A percentile compares a stretch with the other conserved stretches of the same genome.
phyloP scores from a whole-genome alignment of 1,140 invertebrate species.

The Cepaea nemoralis region DNA sequence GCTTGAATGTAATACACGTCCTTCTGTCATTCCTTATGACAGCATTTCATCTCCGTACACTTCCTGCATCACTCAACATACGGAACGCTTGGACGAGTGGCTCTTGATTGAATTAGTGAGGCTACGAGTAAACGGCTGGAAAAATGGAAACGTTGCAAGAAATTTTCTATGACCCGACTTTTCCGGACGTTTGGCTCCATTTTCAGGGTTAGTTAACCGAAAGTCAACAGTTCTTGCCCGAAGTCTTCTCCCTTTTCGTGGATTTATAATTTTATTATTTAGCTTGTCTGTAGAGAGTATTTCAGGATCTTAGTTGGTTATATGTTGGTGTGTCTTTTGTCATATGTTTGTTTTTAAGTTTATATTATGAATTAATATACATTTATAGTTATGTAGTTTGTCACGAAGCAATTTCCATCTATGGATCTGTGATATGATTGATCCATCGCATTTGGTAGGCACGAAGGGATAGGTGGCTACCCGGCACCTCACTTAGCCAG shows the following conservation, averaged over 20 bases:
- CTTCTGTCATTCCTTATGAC: conserved; percentile 2
- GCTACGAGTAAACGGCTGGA: not conserved
- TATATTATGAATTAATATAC: no score
- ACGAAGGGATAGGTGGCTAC: no score
- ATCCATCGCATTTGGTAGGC: no score
- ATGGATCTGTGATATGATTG: no score
- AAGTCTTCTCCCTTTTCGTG: not conserved
- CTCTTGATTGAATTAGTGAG: not conserved
- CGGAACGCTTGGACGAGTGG: not conserved
- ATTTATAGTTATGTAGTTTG: no score
- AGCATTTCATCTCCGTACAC: not conserved
- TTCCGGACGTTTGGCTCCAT: not conserved
- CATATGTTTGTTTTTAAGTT: no score
- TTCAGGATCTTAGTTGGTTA: no score
- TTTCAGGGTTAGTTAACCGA: not conserved
- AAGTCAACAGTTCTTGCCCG: not conserved
- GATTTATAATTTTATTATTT: no score
- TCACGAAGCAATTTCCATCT: no score
- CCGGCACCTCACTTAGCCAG: no score
- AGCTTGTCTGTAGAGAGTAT: no score
- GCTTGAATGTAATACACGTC: not conserved
- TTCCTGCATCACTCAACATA: not conserved
- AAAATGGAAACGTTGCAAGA: not conserved
- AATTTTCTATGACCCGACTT: not conserved
- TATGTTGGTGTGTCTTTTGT: no score